Conservation (phyloP, 2,888 invertebrate genomes). For the Rhagonycha fulva region DNA sequence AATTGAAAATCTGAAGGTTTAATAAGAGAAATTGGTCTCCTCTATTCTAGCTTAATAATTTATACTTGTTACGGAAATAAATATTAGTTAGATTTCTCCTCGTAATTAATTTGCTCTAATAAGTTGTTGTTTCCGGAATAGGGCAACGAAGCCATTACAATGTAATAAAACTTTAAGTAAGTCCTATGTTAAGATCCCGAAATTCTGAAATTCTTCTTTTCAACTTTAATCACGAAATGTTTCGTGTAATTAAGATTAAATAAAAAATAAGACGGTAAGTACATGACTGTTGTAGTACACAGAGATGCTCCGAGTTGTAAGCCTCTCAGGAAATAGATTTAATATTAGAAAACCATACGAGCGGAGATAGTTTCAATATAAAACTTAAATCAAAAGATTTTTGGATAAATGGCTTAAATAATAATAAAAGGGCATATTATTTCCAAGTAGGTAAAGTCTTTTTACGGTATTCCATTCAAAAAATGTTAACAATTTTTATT, state of each 20-base stretch:
- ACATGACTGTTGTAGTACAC: background rate
- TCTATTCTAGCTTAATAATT: no score
- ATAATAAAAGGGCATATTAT: background rate
- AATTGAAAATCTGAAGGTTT: no score
- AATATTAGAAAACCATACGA: background rate
- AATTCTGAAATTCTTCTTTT: background rate
- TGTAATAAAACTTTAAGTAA: background rate
- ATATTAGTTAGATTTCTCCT: background rate
- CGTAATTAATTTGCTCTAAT: background rate
- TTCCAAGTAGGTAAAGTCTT: background rate
- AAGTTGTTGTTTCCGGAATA: background rate
- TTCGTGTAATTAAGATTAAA: background rate
- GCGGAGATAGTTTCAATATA: background rate
- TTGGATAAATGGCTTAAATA: background rate
- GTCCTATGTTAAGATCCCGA: background rate
- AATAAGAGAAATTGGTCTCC: no score
- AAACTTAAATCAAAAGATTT: background rate
- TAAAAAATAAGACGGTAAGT: background rate
- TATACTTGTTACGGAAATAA: background rate
- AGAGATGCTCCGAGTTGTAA: background rate
- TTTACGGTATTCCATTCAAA: no score
- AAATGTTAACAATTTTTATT: no score
- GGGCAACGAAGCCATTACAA: background rate
- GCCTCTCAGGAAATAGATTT: background rate
- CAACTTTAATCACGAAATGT: background rate